Conservation (phyloP, 2,113 vertebrate genomes). For the Prolemur simus region DNA sequence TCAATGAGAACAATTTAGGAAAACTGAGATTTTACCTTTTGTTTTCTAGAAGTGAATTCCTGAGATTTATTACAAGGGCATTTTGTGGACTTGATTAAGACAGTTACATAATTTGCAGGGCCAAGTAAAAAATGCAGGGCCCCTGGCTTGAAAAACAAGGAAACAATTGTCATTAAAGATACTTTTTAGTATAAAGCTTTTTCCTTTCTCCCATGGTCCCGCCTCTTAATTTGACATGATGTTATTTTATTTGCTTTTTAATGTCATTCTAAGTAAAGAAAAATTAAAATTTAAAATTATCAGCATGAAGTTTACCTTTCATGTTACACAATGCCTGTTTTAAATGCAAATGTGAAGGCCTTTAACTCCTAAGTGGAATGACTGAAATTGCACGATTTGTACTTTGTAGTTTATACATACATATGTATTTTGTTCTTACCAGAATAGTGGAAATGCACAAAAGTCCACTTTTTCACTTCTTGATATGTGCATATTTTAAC, state of each 20-base stretch:
- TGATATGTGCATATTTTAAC: background rate
- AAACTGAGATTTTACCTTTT: background rate
- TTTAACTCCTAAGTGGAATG: background rate
- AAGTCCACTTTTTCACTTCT: background rate
- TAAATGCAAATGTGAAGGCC: background rate
- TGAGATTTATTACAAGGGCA: background rate
- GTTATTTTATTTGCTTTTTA: slow-evolving; percentile 1
- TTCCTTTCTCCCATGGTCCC: background rate
- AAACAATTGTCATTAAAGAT: background rate
- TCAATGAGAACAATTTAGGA: background rate
- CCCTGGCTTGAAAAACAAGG: background rate
- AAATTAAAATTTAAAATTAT: background rate
- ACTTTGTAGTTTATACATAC: background rate
- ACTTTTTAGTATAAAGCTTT: background rate
- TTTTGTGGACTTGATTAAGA: background rate
- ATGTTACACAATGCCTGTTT: background rate
- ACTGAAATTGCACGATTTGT: background rate
- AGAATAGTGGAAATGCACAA: background rate
- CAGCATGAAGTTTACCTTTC: background rate
- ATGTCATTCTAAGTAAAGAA: background rate
- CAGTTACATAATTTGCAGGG: background rate
- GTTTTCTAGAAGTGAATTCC: background rate
- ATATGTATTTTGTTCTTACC: background rate
- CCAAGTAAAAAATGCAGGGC: background rate
- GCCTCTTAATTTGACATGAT: background rate